A percentile compares a stretch with the other conserved stretches of the same genome.
Conservation (phyloP, 2,113 vertebrate species). For the Sylvietta virens region DNA sequence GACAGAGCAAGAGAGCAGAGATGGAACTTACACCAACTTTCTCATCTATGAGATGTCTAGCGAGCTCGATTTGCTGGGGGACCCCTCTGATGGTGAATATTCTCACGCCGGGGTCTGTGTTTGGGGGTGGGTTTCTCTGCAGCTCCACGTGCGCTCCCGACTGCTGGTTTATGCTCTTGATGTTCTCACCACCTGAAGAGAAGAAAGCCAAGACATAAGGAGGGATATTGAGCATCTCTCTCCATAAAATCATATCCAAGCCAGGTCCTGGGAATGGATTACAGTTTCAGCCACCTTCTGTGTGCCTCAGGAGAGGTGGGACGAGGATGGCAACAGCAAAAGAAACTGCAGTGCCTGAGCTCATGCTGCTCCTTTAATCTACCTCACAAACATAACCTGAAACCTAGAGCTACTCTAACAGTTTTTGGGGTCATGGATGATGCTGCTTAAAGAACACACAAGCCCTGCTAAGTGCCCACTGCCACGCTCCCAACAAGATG, state of each 20-base stretch:
- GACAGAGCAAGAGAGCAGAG: background rate
- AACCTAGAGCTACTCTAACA: background rate
- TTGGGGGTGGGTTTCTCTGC: constrained; percentile 93
- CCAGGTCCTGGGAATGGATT: background rate
- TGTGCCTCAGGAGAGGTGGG: background rate
- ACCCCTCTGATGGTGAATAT: constrained; percentile 95
- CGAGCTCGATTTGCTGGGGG: constrained; percentile 92
- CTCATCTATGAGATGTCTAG: constrained; percentile 97
- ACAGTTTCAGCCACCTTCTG: background rate
- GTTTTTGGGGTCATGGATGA: too few relatives aligned
- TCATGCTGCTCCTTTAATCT: background rate
- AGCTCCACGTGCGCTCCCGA: constrained; percentile 97
- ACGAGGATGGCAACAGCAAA: background rate
- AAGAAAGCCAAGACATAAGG: background rate
- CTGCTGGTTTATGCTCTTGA: constrained; percentile 98
- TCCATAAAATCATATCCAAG: background rate
- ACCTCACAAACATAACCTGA: background rate
- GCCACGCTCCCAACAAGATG: background rate
- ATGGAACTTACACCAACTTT: constrained; percentile 90
- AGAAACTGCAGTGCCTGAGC: background rate
- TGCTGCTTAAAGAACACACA: background rate
- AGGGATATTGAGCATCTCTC: background rate
- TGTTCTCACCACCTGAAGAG: constrained; percentile 90
- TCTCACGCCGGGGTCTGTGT: constrained; percentile 90
- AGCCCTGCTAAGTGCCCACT: fast-evolving